Conservation (phyloP, 2,113 vertebrate species). For the Anhinga rufa region DNA sequence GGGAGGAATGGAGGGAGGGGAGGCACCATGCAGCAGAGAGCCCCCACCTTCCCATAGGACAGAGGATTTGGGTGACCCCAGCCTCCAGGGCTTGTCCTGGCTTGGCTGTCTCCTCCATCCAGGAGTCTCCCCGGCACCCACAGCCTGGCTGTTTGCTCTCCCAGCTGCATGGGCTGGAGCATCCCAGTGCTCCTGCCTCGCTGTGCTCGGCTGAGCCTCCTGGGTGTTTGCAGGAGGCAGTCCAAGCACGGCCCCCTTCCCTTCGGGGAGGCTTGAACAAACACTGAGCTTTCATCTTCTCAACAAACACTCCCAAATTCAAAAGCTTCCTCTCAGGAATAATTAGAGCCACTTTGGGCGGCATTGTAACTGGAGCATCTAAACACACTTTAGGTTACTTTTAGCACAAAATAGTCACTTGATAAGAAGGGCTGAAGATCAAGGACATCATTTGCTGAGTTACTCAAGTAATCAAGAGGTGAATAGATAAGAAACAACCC, state of each 20-base stretch:
- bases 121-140: not conserved
- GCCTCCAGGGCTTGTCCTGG: not conserved
- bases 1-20: not conserved
- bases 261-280: not conserved
- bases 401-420: not conserved
- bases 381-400: not conserved
- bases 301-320: not conserved
- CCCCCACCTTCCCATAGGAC: not conserved
- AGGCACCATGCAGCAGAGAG: not conserved
- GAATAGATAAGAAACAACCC: not conserved
- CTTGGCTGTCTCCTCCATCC: rapidly evolving
- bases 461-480: not conserved
- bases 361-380: not conserved
- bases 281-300: not conserved
- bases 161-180: not conserved
- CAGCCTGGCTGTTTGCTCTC: not conserved
- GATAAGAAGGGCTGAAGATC: not conserved
- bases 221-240: not conserved
- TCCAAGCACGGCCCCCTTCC: rapidly evolving
- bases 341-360: not conserved
- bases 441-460: not conserved
- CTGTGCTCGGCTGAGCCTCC: rapidly evolving
- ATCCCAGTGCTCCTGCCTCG: not conserved
- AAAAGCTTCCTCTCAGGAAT: conserved; percentile 3
- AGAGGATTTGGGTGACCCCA: not conserved